Evolutionary conservation across 2,797 vertebrate genomes (phyloP).

Genomic region (Intellagama lesueurii): DNA sequence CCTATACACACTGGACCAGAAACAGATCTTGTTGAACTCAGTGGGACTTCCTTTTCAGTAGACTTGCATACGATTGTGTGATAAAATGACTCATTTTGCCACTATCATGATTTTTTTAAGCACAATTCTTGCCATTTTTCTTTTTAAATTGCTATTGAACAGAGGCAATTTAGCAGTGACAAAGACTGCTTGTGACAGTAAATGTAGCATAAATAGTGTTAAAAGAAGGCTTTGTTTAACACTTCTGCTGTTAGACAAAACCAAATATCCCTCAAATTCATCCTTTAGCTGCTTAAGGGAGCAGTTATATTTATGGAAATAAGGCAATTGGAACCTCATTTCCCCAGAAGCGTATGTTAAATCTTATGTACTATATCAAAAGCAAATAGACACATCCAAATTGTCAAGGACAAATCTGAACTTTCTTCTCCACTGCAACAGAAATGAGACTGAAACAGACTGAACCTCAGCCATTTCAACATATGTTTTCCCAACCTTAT

Average conservation of each 20-base stretch:
- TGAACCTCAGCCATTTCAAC: neutral
- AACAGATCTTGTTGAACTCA: neutral
- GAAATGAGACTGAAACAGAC: neutral
- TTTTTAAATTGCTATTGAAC: constrained; percentile 47
- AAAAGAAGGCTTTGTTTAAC: constrained; percentile 41
- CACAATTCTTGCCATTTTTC: constrained; percentile 36
- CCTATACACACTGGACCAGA: neutral
- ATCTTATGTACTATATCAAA: neutral
- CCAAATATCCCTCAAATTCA: neutral
- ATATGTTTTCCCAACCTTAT: neutral
- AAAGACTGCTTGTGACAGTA: constrained; percentile 38
- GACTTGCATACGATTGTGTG: neutral
- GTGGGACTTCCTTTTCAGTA: neutral
- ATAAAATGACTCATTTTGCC: neutral
- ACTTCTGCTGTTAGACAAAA: constrained; percentile 39
- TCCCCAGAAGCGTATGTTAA: constrained; percentile 4
- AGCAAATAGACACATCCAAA: constrained; percentile 4
- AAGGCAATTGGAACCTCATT: neutral
- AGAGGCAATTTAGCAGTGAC: constrained; percentile 49
- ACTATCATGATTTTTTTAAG: constrained; percentile 43
- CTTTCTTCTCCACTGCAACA: neutral
- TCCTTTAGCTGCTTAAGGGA: constrained; percentile 29
- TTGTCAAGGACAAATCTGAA: neutral
- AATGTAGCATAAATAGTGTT: constrained; percentile 36
- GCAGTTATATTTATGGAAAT: neutral